Percentiles rank a stretch among this genome's conserved stretches.
phyloP scores from a whole-genome alignment of 1,140 invertebrate genomes.

The Danaus melanippus region DNA sequence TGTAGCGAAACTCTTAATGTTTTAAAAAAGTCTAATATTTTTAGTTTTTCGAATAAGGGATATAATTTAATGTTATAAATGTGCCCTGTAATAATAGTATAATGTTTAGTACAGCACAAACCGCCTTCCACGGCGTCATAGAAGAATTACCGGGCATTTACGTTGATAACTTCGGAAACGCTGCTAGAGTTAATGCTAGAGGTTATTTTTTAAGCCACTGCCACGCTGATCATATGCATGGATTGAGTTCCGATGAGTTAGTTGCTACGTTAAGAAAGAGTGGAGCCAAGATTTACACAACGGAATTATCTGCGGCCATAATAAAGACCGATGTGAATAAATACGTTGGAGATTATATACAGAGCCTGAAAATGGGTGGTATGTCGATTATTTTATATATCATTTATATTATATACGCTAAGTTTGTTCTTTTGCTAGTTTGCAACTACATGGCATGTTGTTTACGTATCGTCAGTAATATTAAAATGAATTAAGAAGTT shows the following conservation, averaged over 20 bases:
- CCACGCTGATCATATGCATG: conserved; percentile 79
- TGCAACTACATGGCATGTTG: neutral
- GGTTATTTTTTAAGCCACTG: conserved; percentile 80
- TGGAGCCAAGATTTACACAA: conserved; percentile 58
- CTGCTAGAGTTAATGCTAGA: neutral
- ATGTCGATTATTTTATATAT: conserved; percentile 10
- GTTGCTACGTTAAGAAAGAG: conserved; percentile 29
- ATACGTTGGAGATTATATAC: conserved; percentile 28
- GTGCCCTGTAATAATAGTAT: no score
- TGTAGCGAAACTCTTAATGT: neutral
- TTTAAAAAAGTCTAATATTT: conserved; percentile 7
- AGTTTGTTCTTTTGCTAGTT: neutral
- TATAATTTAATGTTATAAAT: no score
- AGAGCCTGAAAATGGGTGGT: conserved; percentile 42
- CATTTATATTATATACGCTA: neutral
- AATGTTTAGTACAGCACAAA: conserved; percentile 21
- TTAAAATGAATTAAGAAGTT: no score
- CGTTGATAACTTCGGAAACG: conserved; percentile 74
- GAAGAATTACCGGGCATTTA: conserved; percentile 76
- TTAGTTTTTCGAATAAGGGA: neutral
- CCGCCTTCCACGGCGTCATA: conserved; percentile 75
- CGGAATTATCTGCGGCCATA: conserved; percentile 58
- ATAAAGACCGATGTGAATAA: conserved; percentile 34
- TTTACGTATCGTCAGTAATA: neutral
- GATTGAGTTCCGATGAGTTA: conserved; percentile 53